These are phyloP conservation scores for Poeciliopsis prolifica DNA, from an alignment of 2,113 vertebrate species.

Conservation along the genomic window DNA sequence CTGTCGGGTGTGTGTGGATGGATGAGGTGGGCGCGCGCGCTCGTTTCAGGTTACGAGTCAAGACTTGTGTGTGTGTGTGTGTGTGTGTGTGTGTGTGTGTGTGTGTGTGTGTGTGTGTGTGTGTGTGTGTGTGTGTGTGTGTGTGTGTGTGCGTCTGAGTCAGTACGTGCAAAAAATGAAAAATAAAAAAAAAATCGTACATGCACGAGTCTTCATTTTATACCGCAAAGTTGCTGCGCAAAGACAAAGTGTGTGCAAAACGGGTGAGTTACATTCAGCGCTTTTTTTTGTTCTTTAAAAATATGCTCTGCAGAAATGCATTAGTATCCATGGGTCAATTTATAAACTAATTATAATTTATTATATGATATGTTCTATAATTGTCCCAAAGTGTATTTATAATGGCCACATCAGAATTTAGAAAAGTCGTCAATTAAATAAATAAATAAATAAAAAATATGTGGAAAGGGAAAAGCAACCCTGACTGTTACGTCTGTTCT, in stretches of 20 bases:
- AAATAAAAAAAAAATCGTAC: too few species aligned
- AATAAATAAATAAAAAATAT: neutral
- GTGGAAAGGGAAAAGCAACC: conserved; percentile 48
- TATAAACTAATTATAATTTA: neutral
- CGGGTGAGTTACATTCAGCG: neutral
- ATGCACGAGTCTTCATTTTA: neutral
- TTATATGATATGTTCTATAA: neutral
- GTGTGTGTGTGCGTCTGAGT: neutral
- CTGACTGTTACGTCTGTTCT: conserved; percentile 50
- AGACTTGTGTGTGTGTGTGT: neutral
- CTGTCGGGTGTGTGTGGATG: conserved; percentile 2
- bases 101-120: too few species aligned
- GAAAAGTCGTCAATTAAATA: neutral
- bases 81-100: neutral
- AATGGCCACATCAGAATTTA: neutral
- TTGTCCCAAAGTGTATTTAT: neutral
- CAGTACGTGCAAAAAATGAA: neutral
- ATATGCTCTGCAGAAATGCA: neutral
- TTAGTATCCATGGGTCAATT: neutral
- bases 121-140: neutral
- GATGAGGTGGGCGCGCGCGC: neutral
- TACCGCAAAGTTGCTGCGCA: neutral
- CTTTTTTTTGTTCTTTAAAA: neutral
- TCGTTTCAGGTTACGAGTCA: conserved; percentile 2
- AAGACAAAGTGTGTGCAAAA: neutral